Conservation (phyloP, 2,797 vertebrate species). For the Cossypha dichroa region DNA sequence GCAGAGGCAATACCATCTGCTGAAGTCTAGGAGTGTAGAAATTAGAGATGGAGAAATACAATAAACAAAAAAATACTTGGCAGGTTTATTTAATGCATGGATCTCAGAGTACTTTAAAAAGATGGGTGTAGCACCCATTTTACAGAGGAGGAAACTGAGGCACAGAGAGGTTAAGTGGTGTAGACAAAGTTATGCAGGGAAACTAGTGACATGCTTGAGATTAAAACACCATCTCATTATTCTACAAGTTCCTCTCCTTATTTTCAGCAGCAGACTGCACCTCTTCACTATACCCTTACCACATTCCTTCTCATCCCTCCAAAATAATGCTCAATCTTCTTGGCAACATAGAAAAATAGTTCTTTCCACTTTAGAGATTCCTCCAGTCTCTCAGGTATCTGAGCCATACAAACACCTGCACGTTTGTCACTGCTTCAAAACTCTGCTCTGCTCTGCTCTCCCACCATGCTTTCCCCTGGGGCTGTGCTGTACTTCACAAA, state of each 20-base stretch:
- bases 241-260: not conserved
- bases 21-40: constrained; percentile 69
- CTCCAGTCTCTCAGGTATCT: not conserved
- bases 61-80: constrained; percentile 57
- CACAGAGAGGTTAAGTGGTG: constrained; percentile 67
- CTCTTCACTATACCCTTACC: not conserved
- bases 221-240: constrained; percentile 7
- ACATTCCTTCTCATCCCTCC: not conserved
- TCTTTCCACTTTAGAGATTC: not conserved
- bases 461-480: not conserved
- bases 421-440: not conserved
- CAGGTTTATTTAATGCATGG: constrained; percentile 62
- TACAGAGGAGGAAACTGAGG: constrained; percentile 72
- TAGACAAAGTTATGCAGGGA: constrained; percentile 53
- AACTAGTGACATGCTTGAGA: constrained; percentile 50
- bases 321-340: not conserved
- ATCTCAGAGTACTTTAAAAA: constrained; percentile 61
- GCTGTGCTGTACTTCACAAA: not conserved
- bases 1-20: constrained; percentile 51
- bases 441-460: not conserved
- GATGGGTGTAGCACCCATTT: constrained; percentile 57
- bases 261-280: not conserved
- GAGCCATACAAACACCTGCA: not conserved
- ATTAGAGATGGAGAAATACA: constrained; percentile 62
- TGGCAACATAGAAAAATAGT: not conserved